Evolutionary conservation across 2,797 vertebrate genomes (phyloP).

Genomic region (Chanos chanos): DNA sequence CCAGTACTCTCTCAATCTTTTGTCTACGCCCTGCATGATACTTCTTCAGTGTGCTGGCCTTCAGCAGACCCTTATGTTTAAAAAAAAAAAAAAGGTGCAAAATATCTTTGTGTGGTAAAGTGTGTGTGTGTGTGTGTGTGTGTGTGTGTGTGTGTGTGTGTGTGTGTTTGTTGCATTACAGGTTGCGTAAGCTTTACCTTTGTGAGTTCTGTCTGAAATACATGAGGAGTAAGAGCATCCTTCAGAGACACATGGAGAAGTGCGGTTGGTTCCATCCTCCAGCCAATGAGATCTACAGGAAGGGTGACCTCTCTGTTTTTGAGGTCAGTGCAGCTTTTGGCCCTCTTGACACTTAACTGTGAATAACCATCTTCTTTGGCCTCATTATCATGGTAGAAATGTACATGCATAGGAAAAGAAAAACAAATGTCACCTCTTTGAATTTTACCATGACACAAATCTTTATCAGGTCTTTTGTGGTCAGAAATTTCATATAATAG

Average conservation of each 20-base stretch:
- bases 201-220: constrained; percentile 99
- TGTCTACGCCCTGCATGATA: too few relatives aligned
- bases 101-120: constrained; percentile 1
- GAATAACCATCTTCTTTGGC: constrained; percentile 33
- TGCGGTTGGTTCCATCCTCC: constrained; percentile 99
- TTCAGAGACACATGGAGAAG: constrained; percentile 94
- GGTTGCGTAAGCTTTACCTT: constrained; percentile 98
- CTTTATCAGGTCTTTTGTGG: too few relatives aligned
- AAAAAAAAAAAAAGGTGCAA: background rate
- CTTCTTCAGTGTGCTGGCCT: background rate
- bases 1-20: too few relatives aligned
- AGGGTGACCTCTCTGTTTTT: constrained; percentile 94
- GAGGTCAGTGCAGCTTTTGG: too few relatives aligned
- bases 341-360: too few relatives aligned
- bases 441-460: too few relatives aligned
- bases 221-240: constrained; percentile 98
- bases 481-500: too few relatives aligned
- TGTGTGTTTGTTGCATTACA: background rate
- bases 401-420: constrained; percentile 27
- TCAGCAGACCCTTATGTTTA: constrained; percentile 1
- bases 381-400: constrained; percentile 8
- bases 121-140: background rate
- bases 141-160: constrained; percentile 26
- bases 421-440: too few relatives aligned
- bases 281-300: constrained; percentile 98